A percentile compares a stretch with the other conserved stretches of the same genome.
Conservation (phyloP, 2,888 invertebrate species). For the Papilio elwesi region DNA sequence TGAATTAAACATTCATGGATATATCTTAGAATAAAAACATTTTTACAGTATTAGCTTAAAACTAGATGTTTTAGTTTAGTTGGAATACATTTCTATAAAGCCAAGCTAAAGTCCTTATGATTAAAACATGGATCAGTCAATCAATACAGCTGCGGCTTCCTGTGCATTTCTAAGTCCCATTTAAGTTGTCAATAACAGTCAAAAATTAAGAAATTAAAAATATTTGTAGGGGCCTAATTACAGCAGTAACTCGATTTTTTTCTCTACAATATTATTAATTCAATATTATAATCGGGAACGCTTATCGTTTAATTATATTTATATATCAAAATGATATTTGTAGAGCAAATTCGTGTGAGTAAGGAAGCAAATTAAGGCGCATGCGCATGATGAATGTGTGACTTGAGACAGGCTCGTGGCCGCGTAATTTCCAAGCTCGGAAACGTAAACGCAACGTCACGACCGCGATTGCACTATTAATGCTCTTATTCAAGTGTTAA, state of each 20-base stretch:
- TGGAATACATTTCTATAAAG: too few relatives aligned
- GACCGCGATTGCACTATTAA: conserved; percentile 52
- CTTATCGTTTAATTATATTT: conserved; percentile 2
- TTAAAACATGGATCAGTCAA: too few relatives aligned
- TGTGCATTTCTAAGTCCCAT: too few relatives aligned
- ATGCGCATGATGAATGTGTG: conserved; percentile 61
- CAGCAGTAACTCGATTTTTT: not conserved
- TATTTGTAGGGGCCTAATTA: not conserved
- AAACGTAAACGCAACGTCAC: conserved; percentile 49
- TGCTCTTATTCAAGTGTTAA: conserved; percentile 36
- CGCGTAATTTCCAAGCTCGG: conserved; percentile 52
- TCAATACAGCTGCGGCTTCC: too few relatives aligned
- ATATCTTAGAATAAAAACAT: too few relatives aligned
- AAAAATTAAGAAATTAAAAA: not conserved
- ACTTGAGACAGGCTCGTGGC: conserved; percentile 61
- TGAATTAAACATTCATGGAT: not conserved
- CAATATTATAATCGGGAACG: not conserved
- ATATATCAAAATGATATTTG: conserved; percentile 1
- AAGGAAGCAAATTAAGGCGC: conserved; percentile 56
- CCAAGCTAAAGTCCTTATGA: too few relatives aligned
- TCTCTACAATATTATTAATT: not conserved
- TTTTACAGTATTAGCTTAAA: too few relatives aligned
- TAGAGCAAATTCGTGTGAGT: conserved; percentile 32
- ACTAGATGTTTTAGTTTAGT: too few relatives aligned
- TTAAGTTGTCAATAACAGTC: too few relatives aligned